Evolutionary conservation across 64 coral and sea anemone species (phyloP), one percentile per base, ranked within the genome.

Genomic region (Montipora sp.): DNA sequence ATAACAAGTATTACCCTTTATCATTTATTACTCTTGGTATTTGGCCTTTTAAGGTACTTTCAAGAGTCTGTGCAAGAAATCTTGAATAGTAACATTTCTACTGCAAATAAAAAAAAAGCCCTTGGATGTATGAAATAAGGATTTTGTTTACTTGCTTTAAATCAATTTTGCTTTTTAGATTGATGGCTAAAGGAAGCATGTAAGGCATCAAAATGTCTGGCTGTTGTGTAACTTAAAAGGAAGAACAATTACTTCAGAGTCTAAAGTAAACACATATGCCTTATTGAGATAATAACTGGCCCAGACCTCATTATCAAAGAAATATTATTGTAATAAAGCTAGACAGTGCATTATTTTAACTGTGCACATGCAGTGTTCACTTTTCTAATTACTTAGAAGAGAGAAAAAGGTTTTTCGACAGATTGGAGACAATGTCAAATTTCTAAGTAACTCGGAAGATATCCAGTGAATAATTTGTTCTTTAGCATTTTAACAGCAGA

Each of bases 371-470:
- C 11, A 61, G 36, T 53, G 60, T 43, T 60, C n/a, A 59, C 59
- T n/a, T 22, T 72, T 1, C 13, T 85, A 85, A 85, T 85, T 71
- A 15, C 61, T 47, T 27, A 23, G 61, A 48, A 85, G 53, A 71
- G 18, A 9, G 61, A 14, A 85, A 85, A 85, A 85, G 68, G 82
- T 59, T 71, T 85, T 72, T 71, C 71, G 82, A 85, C 61, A 85
- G 10, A 18, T 50, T 8, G 18, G 46, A 48, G 60, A 61, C 80
- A 47, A 49, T 85, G 82, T 72, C 82, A 85, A 72, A 84, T 69
- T 84, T 69, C 44, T 49, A 48, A 13, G 16, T 63, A 68, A 65
- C 60, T 68, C 27, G 8, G 43, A 68, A 71, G 24, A 85, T 71
- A 71, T 85, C 36, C 36, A 36, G 36, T 18, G 15, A 48, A 48